Base-by-base conservation (phyloP, 1,140 invertebrate species). In the Wiebesia pumilae region DNA sequence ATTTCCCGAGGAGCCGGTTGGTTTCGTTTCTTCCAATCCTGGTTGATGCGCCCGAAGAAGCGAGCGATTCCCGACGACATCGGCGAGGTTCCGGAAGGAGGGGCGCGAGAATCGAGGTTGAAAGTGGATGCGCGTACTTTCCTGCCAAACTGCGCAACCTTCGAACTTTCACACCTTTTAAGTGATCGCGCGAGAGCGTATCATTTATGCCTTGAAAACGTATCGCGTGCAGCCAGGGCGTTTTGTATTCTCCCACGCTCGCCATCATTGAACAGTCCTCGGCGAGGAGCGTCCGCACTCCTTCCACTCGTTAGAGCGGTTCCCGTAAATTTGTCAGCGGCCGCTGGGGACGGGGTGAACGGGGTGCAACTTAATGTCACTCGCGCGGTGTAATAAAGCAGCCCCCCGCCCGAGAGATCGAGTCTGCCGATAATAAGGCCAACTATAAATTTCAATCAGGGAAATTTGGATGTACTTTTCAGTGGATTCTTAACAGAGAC, bases 101-200 rank as follows among this genome's bases (percentile, higher is more conserved):
- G 33, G n/a, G 75, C 16, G 38, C 58, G 43, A 54, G 51, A n/a
- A n/a, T 38, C 78, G 65, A 71, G 84, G 62, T 51, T 81, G 77
- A 81, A 82, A 77, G 73, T 75, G 54, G 78, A 75, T 47, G 27
- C 62, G 62, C 78, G 85, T 54, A 33, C 75, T 78, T 73, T 80
- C 77, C 62, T 83, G 33, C 38, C 38, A 30, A 47, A 77, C 33
- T 35, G 51, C 80, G 51, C 51, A 78, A 81, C 85, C 85, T 86
- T 86, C 85, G 73, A 86, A 86, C 85, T 86, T 83, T 86, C 84
- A 86, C 84, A 86, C 84, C 84, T 81, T 86, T 86, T 84, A 84
- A 84, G 83, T 69, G 69, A 84, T 69, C 65, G 65, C 62, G 40
- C 43, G 81, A 47, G 30, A 43, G 27, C 27, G 27, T 33, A 33